Evolutionary conservation across 2,113 vertebrate genomes (phyloP), one percentile per base, ranked within the genome.

Genomic region (Rallus limicola): DNA sequence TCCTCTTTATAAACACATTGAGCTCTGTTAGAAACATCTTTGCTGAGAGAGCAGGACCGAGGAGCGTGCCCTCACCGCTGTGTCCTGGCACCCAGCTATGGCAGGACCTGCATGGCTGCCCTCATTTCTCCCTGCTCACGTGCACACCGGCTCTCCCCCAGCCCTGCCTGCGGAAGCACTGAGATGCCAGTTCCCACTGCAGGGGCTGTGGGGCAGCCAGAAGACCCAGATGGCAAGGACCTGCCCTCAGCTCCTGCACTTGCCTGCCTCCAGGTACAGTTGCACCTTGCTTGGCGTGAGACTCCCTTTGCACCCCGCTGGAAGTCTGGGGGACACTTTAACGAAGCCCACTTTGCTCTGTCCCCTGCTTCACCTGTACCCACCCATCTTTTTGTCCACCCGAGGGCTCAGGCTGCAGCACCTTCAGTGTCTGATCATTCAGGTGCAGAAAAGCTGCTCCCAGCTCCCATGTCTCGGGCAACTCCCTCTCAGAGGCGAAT

Each of bases 401-500:
- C 12, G 20, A 77, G 56, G 75, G 23, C 11, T 38, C 50, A 92
- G 48, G 25, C 70, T 84, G 67, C 1, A 3, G 44, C n/a, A 68
- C n/a, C 53, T 64, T 46, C 4, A 1, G 14, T 52, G 17, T 31
- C 67, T 53, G 80, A 65, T 34, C 11, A 2, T 9, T n/a, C n/a
- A 80, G 71, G 68, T 83, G 60, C 42, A 82, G 72, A 83, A 88
- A 75, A 10, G 28, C 70, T 34, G 65, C 42, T 83, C 68, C 52
- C 31, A 62, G 0, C 10, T 63, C 40, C 29, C 1, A 1, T 26
- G 23, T 25, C 48, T 42, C 38, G 40, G 19, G 62, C 55, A 67
- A 26, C 63, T 85, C 40, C 42, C 0, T 0, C 58, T 80, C 7
- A 2, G 56, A 42, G 33, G 16, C 2, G 9, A 68, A 50, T 0